These are phyloP conservation scores for Chaetops frenatus DNA, from an alignment of 2,113 vertebrate genomes.

Conservation along the genomic window DNA sequence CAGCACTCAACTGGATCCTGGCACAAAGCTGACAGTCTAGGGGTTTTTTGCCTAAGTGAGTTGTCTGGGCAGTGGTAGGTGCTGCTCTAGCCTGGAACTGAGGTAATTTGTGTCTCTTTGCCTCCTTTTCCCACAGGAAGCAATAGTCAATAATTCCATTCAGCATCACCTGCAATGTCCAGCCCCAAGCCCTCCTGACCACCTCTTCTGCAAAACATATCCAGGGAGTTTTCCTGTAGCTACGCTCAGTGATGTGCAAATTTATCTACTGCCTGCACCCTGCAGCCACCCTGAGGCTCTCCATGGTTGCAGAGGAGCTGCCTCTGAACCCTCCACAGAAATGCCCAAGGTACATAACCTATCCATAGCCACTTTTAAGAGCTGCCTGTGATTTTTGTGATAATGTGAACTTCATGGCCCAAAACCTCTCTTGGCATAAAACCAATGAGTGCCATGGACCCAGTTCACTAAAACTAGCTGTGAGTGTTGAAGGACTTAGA, in stretches of 20 bases:
- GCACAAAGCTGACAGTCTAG: background rate
- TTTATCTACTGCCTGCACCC: background rate
- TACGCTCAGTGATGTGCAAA: background rate
- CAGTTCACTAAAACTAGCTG: background rate
- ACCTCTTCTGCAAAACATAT: background rate
- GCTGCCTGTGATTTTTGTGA: background rate
- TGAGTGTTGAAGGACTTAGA: background rate
- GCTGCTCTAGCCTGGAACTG: background rate
- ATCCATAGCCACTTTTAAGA: background rate
- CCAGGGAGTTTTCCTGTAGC: background rate
- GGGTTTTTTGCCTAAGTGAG: background rate
- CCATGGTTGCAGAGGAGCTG: background rate
- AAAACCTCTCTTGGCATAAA: background rate
- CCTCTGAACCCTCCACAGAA: background rate
- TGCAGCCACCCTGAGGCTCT: background rate
- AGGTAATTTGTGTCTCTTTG: background rate
- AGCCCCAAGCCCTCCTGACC: fast-evolving
- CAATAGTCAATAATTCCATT: background rate
- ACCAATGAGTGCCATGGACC: background rate
- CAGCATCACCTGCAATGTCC: fast-evolving
- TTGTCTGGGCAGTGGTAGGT: background rate
- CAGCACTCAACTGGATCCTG: background rate
- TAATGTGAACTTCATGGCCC: background rate
- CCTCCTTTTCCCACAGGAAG: background rate
- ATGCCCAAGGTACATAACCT: background rate